Evolutionary conservation across 2,113 vertebrate genomes (phyloP).

Genomic region (Burhinus bistriatus): DNA sequence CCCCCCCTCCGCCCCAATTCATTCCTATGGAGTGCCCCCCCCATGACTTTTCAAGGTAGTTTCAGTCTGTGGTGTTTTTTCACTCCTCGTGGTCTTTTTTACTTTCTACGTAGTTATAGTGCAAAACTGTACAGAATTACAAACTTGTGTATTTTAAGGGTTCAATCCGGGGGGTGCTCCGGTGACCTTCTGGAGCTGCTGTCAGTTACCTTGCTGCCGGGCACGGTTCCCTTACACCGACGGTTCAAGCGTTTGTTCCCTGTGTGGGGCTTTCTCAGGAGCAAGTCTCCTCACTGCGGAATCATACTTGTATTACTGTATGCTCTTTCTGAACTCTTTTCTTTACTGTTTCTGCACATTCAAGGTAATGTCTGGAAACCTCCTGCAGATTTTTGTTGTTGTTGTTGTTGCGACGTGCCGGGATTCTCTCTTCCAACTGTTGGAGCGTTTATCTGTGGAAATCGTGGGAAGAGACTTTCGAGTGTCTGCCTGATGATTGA

Average conservation of each 20-base stretch:
- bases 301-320: accelerated
- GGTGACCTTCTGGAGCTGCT: neutral
- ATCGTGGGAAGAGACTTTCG: neutral
- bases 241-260: neutral
- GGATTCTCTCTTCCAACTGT: neutral
- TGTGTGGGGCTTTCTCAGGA: neutral
- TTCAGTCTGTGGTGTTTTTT: neutral
- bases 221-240: accelerated
- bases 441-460: neutral
- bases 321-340: neutral
- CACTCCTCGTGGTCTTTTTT: neutral
- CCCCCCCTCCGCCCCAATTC: neutral
- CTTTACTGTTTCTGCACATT: neutral
- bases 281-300: neutral
- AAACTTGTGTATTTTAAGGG: neutral
- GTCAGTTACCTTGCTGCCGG: accelerated
- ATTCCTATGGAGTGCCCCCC: neutral
- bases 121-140: neutral
- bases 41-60: neutral
- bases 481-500: neutral
- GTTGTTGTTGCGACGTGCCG: neutral
- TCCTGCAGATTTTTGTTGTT: neutral
- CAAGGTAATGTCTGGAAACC: neutral
- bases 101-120: neutral
- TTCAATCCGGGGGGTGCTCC: neutral